A percentile compares a stretch with the other conserved stretches of the same genome.
These are phyloP conservation scores for Cyclophora albipunctata DNA, from an alignment of 2,888 invertebrate genomes.

Conservation along the genomic window DNA sequence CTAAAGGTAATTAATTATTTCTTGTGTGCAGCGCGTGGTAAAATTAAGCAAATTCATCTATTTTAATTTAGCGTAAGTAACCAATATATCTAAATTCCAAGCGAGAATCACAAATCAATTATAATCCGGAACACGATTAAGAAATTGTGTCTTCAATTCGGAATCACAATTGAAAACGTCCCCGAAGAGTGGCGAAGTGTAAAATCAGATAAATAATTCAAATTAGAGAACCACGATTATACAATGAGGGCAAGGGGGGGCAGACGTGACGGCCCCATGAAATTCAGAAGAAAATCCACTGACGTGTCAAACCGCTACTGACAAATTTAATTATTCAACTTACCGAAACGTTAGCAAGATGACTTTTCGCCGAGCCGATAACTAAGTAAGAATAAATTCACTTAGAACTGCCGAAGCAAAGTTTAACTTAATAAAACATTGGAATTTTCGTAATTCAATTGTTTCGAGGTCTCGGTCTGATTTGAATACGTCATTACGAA, in stretches of 20 bases:
- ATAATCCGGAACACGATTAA: not conserved
- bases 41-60: too few relatives aligned
- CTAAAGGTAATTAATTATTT: too few relatives aligned
- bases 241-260: slow-evolving; percentile 45
- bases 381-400: slow-evolving; percentile 75
- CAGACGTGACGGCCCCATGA: slow-evolving; percentile 63
- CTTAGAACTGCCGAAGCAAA: slow-evolving; percentile 70
- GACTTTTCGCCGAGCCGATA: slow-evolving; percentile 70
- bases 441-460: slow-evolving; percentile 71
- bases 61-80: too few relatives aligned
- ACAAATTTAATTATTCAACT: slow-evolving; percentile 75
- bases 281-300: slow-evolving; percentile 65
- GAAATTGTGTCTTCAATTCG: slow-evolving; percentile 14
- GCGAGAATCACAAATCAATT: too few relatives aligned
- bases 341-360: slow-evolving; percentile 73
- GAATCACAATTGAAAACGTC: slow-evolving; percentile 27
- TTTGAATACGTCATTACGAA: slow-evolving; percentile 69
- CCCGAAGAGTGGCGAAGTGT: slow-evolving; percentile 36
- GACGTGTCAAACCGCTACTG: slow-evolving; percentile 68
- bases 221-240: slow-evolving; percentile 65
- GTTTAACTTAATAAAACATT: slow-evolving; percentile 74
- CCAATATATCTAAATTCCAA: too few relatives aligned
- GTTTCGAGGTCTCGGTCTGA: slow-evolving; percentile 55
- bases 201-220: slow-evolving; percentile 72
- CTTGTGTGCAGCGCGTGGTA: too few relatives aligned